phyloP scores from a whole-genome alignment of 2,797 vertebrate genomes.

The Diplodus sargus region DNA sequence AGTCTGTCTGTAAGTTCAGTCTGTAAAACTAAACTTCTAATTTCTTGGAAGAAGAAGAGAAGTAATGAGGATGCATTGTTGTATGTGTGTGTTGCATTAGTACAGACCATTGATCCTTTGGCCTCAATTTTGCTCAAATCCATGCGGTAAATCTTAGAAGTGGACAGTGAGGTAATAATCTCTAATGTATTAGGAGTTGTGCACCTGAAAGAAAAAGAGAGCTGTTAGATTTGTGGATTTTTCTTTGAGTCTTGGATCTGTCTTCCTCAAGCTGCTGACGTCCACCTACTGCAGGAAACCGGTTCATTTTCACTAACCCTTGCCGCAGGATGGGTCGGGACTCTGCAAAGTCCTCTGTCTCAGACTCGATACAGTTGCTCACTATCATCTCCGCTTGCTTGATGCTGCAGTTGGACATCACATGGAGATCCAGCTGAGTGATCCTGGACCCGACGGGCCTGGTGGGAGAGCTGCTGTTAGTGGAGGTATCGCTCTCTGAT shows the following conservation, averaged over 20 bases:
- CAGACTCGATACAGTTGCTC: constrained; percentile 63
- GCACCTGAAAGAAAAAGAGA: constrained; percentile 69
- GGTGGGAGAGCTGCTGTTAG: rapidly evolving
- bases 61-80: not conserved
- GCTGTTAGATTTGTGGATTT: not conserved
- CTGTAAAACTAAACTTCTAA: not conserved
- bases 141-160: constrained; percentile 72
- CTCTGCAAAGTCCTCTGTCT: constrained; percentile 61
- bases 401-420: constrained; percentile 70
- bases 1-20: not conserved
- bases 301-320: constrained; percentile 70
- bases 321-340: constrained; percentile 44
- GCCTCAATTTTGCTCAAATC: constrained; percentile 19
- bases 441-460: not conserved
- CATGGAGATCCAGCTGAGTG: constrained; percentile 68
- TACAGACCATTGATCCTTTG: constrained; percentile 63
- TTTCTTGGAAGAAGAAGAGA: not conserved
- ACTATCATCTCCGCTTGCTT: constrained; percentile 69
- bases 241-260: not conserved
- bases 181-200: constrained; percentile 44
- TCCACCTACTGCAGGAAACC: not conserved
- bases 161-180: constrained; percentile 35
- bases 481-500: not conserved
- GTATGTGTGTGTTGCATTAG: constrained; percentile 6
- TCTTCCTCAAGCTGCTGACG: not conserved